A percentile compares a stretch with the other conserved stretches of the same genome.
These are phyloP conservation scores for Leontocebus nigricollis DNA, from an alignment of 2,797 vertebrate species.

Conservation along the genomic window DNA sequence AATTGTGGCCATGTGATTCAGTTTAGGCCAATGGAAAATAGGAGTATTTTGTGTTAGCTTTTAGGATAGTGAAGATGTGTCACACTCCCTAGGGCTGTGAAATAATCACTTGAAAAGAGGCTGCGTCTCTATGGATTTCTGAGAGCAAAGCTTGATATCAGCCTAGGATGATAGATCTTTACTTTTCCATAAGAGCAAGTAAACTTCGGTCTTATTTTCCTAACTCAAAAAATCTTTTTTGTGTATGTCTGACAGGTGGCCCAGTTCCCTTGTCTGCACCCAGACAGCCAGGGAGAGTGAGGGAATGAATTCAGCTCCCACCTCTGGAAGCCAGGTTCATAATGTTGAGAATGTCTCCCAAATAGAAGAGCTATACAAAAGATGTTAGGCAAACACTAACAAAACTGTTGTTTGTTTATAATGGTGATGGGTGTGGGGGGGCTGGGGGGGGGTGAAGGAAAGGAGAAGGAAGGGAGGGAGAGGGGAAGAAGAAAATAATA, in stretches of 20 bases:
- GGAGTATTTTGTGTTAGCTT: not conserved
- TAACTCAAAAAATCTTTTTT: not conserved
- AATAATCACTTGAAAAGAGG: not conserved
- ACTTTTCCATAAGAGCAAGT: not conserved
- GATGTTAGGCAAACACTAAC: not conserved
- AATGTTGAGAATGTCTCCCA: not conserved
- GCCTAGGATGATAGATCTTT: not conserved
- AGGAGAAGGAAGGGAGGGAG: not conserved
- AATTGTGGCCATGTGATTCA: not conserved
- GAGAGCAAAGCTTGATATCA: not conserved
- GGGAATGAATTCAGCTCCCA: not conserved
- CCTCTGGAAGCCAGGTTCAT: not conserved
- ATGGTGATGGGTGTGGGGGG: rapidly evolving
- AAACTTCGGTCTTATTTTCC: not conserved
- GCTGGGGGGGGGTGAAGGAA: rapidly evolving
- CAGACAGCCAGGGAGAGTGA: not conserved
- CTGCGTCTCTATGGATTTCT: not conserved
- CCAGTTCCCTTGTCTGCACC: not conserved
- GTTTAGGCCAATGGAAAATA: not conserved
- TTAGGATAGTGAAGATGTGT: not conserved
- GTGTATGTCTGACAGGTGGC: not conserved
- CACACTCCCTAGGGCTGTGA: not conserved
- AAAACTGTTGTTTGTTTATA: not conserved
- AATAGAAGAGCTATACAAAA: not conserved
- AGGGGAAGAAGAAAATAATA: not conserved